These are phyloP conservation scores for Tragelaphus buxtoni DNA, from an alignment of 2,113 vertebrate genomes.

Conservation along the genomic window DNA sequence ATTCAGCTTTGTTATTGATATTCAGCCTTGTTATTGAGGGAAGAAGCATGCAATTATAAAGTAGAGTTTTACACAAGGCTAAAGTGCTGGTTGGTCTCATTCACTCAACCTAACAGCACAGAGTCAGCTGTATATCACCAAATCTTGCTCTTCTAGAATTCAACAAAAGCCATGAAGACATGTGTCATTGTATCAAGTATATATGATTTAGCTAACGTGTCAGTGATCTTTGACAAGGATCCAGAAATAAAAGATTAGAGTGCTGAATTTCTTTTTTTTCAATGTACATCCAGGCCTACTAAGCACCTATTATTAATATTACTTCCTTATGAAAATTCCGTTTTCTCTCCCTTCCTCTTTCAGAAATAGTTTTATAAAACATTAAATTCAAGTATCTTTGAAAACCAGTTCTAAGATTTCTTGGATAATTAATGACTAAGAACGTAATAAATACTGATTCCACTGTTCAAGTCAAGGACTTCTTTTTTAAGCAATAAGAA, in stretches of 20 bases:
- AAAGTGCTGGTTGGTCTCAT: background rate
- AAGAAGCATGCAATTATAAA: background rate
- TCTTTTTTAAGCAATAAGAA: constrained; percentile 45
- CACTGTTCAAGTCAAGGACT: constrained; percentile 21
- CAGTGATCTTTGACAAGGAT: background rate
- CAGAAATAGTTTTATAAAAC: constrained; percentile 20
- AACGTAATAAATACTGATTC: background rate
- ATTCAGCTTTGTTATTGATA: background rate
- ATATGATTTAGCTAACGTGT: background rate
- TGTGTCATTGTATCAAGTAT: background rate
- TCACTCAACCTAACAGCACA: background rate
- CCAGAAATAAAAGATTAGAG: background rate
- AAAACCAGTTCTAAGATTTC: background rate
- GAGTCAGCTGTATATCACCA: background rate
- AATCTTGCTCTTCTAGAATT: background rate
- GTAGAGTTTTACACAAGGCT: background rate
- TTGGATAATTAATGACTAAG: constrained; percentile 7
- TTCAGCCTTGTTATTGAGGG: background rate
- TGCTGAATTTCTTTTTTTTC: constrained; percentile 1
- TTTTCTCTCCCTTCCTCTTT: constrained; percentile 6
- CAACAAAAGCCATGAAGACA: background rate
- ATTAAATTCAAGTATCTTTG: background rate
- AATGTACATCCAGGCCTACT: background rate
- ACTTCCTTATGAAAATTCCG: background rate
- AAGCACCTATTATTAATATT: background rate